Percentiles rank a stretch among this genome's conserved stretches.
These are phyloP conservation scores for Carduelis carduelis DNA, from an alignment of 2,797 vertebrate species.

Conservation along the genomic window DNA sequence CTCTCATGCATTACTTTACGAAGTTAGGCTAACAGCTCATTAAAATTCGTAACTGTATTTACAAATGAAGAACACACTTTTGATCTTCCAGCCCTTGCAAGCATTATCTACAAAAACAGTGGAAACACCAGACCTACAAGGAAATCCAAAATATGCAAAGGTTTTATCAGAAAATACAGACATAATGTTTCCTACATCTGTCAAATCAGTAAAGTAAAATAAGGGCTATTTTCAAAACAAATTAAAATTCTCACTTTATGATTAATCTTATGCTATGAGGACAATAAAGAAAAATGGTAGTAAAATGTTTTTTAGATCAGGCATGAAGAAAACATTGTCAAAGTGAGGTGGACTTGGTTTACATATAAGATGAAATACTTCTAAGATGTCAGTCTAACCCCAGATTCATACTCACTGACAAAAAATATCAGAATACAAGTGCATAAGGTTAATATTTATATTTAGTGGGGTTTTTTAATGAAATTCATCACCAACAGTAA, in stretches of 20 bases:
- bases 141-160: background rate
- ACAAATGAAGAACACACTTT: background rate
- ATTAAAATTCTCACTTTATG: background rate
- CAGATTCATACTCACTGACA: background rate
- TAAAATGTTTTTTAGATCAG: background rate
- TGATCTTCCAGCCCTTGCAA: background rate
- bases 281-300: background rate
- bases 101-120: background rate
- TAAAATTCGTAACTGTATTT: constrained; percentile 6
- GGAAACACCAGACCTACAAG: background rate
- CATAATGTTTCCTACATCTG: background rate
- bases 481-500: background rate
- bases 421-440: background rate
- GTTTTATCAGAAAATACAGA: background rate
- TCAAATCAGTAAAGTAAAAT: background rate
- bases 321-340: background rate
- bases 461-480: fast-evolving
- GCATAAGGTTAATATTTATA: background rate
- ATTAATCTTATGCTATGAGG: background rate
- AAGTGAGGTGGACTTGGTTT: background rate
- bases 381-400: background rate
- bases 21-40: background rate
- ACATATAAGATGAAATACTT: background rate
- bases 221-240: background rate
- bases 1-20: background rate